phyloP scores from a whole-genome alignment of 2,888 invertebrate genomes.

The Stomorhina lunata region DNA sequence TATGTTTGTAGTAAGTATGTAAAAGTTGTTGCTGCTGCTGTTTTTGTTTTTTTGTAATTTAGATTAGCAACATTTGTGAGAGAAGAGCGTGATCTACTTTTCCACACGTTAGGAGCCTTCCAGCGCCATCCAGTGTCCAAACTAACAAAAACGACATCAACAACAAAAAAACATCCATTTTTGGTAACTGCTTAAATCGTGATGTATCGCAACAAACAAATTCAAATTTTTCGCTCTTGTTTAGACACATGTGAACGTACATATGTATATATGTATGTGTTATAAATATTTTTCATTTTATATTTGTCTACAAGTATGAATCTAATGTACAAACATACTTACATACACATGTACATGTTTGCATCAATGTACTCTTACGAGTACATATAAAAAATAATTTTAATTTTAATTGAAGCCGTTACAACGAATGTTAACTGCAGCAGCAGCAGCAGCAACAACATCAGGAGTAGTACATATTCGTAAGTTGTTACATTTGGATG shows the following conservation, averaged over 20 bases:
- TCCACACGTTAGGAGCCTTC: constrained; percentile 59
- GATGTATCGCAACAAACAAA: constrained; percentile 64
- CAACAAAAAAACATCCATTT: constrained; percentile 49
- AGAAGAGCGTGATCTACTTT: constrained; percentile 66
- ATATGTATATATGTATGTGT: background rate
- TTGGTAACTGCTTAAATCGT: constrained; percentile 64
- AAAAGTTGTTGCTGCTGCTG: background rate
- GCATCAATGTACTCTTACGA: constrained; percentile 9
- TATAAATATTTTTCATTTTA: background rate
- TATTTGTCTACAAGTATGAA: background rate
- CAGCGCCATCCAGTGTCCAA: constrained; percentile 56
- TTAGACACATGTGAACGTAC: constrained; percentile 51
- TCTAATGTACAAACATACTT: background rate
- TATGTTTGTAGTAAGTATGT: background rate
- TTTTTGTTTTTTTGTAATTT: constrained; percentile 51
- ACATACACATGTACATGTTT: background rate
- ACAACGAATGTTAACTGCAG: constrained; percentile 58
- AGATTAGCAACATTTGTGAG: constrained; percentile 62
- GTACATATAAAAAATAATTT: constrained; percentile 62
- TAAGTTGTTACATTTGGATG: constrained; percentile 32
- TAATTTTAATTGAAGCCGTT: constrained; percentile 65
- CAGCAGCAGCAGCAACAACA: constrained; percentile 27
- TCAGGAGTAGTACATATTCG: constrained; percentile 19
- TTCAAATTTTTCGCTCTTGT: constrained; percentile 65
- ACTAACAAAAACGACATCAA: constrained; percentile 40